Evolutionary conservation across 2,797 vertebrate species (phyloP), one percentile per base, ranked within the genome.

Genomic region (Melanotaenia boesemani): DNA sequence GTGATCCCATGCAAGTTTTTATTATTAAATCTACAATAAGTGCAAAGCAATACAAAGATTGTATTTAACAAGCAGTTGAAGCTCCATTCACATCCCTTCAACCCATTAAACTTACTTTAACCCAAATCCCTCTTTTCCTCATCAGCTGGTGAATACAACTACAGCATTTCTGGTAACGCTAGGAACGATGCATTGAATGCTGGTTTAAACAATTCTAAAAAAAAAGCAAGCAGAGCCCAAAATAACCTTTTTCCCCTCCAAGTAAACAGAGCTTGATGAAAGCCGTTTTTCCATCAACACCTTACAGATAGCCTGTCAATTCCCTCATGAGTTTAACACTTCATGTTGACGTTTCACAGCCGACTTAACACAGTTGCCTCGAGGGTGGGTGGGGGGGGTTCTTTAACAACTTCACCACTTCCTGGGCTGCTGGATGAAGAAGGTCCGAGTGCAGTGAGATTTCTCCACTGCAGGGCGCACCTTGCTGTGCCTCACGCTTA

Each of bases 341-440:
- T 90, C 85, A 83, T 59, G 79, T 78, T 83, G 24, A 80, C 65
- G 44, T 81, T 73, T 70, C 68, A 85, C 79, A 70, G 70, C 61
- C 39, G 62, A 81, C 67, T 82, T 36, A 34, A 77, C 79, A 63
- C 5, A 60, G 46, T 12, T 80, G 70, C 74, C 70, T 41, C 61
- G 28, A 30, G 28, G 28, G 28, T 30, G 28, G 28, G 4, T 30
- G 1, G 16, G 62, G 61, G n/a, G n/a, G 1, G 4, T 16, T 36
- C 18, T 44, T 0, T 10, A 20, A 67, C 9, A 30, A 1, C 50
- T 81, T 96, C 94, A 97, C 88, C 83, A 96, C 92, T 97, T 98
- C 78, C 95, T 94, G 6, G 97, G 97, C 91, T 99, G 98, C 72
- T 99, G 97, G 91, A 99, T 97, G 89, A 94, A 88, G 83, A 95